Evolutionary conservation across 92 coral and sea anemone species (phyloP), one percentile per base, ranked within the genome.

Genomic region (Scolanthus callimorphus): DNA sequence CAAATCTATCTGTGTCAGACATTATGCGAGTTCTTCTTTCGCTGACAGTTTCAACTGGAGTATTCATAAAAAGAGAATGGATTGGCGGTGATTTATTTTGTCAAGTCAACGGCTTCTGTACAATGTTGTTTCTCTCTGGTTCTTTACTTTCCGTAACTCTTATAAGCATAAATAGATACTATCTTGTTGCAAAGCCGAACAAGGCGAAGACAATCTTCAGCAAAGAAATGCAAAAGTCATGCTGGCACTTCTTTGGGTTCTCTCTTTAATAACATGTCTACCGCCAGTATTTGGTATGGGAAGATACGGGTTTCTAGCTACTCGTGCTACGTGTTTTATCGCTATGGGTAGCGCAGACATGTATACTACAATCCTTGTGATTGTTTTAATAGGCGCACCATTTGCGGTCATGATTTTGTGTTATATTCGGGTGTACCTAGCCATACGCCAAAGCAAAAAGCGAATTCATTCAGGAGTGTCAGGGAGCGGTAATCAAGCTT

Each of bases 221-320:
- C 55, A 68, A 67, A 21, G 63, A 30, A 60, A 73, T 15, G 79
- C 77, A 11, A 29, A 26, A 31, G 25, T 17, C 15, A 75, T 85
- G 77, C 45, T 85, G 12, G 23, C 53, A 15, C 29, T 52, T 4
- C 31, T 80, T 17, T 85, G 94, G 94, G 17, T 59, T 20, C 9
- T 80, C 1, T 81, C 84, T 1, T 13, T 67, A 1, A 30, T 61
- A 1, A 69, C 65, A 15, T 77, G 80, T 1, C 27, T 85, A 50
- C 94, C 94, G 28, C 94, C 94, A 1, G 39, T 55, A 49, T 31
- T 85, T 15, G 87, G 94, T n/a, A 58, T 86, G 74, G 88, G 94
- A 10, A 65, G 57, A 31, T 85, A 85, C 51, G 94, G 86, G 0
- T 80, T 85, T 49, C 63, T 59, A 50, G 57, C 75, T 3, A 49